Evolutionary conservation across 2,888 invertebrate species (phyloP), one percentile per base, ranked within the genome.

Genomic region (Leucozona laternaria): DNA sequence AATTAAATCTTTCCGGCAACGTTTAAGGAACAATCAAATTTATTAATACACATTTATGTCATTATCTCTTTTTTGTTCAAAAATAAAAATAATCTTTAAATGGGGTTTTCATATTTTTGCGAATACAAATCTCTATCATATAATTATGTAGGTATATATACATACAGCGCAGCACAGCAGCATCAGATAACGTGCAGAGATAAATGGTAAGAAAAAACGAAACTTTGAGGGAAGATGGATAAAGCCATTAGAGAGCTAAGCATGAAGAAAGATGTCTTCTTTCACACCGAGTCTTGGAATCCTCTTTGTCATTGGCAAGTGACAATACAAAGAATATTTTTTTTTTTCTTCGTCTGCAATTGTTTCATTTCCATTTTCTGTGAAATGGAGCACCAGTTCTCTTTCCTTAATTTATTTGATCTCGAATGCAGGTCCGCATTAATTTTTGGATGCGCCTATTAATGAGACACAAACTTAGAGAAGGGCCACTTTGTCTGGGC

Each of bases 41-140:
- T 80, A 75, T 80, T 62, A 68, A 80, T 75, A 75, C 73, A 62
- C 79, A 80, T 80, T 80, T 75, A 68, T 58, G 58, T 68, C 66
- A 79, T 79, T 72, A 79, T 79, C 64, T 43, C 43, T 55, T 43
- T 15, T 62, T 55, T 43, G 15, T 62, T n/a, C 10, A 5, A 28
- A 28, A 28, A 28, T 28, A 28, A 50, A 37, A 57, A 25, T 17
- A 31, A 28, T 66, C 45, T 25, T 66, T 7, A 25, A 25, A 20
- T 28, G 40, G 31, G 25, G 48, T 20, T 62, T 43, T 37, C 25
- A 70, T 62, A 62, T 28, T 37, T 40, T 6, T 34, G 3, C 8
- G 43, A 43, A 45, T 31, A n/a, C 53, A 40, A 28, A 70, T 58
- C 17, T 62, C 40, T 22, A 25, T 34, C 2, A n/a, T n/a, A n/a